Percentiles rank a stretch among this genome's conserved stretches.
Conservation (phyloP, 2,888 invertebrate species). For the Xanthia icteritia region DNA sequence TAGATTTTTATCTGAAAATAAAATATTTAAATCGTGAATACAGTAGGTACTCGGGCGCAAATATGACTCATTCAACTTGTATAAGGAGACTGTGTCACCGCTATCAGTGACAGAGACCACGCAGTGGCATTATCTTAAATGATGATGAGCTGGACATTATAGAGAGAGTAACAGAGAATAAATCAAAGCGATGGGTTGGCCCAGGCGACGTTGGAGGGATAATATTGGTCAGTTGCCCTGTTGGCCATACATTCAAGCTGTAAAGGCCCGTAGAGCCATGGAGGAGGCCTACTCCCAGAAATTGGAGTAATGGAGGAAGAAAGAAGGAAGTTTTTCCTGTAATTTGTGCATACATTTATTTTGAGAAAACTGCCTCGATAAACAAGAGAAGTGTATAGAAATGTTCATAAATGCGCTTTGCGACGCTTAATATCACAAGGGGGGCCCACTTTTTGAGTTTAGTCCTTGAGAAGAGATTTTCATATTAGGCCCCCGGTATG, state of each 20-base stretch:
- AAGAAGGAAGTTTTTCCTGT: not conserved
- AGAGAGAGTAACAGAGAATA: not conserved
- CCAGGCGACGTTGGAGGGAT: not conserved
- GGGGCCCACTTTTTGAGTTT: too few species aligned
- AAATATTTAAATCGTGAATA: not conserved
- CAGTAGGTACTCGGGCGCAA: not conserved
- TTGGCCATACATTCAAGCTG: not conserved
- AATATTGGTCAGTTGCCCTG: not conserved
- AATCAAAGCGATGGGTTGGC: not conserved
- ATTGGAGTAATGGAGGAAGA: not conserved
- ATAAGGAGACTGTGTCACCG: not conserved
- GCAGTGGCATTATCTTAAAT: not conserved
- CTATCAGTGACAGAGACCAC: not conserved
- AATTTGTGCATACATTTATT: not conserved
- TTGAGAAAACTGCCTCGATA: not conserved
- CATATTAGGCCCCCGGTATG: too few species aligned
- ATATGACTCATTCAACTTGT: not conserved
- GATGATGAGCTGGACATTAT: not conserved
- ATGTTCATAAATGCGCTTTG: not conserved
- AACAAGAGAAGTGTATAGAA: not conserved
- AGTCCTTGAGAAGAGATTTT: too few species aligned
- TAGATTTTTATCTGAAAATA: conserved; percentile 89
- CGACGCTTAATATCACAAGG: not conserved
- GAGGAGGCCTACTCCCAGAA: not conserved
- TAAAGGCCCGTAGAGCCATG: too few species aligned